Conservation (phyloP, 2,888 invertebrate species). For the Allacma fusca region DNA sequence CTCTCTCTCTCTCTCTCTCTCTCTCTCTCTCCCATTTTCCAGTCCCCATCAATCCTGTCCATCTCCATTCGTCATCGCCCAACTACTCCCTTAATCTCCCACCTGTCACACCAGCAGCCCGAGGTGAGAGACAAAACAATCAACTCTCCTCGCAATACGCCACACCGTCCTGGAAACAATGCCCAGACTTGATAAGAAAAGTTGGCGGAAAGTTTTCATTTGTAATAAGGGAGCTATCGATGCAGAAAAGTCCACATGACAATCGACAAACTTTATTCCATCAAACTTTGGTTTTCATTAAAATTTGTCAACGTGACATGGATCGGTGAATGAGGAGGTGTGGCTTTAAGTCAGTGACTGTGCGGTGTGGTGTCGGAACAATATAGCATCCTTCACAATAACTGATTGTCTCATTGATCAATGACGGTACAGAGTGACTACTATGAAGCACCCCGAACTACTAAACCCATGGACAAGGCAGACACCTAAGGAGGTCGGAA, state of each 20-base stretch:
- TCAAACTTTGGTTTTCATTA: slow-evolving; percentile 22
- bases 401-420: no score
- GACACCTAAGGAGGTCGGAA: no score
- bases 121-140: not conserved
- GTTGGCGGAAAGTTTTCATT: slow-evolving; percentile 13
- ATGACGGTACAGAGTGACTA: no score
- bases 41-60: not conserved
- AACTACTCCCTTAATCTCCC: not conserved
- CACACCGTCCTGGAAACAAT: not conserved
- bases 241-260: slow-evolving; percentile 18
- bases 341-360: no score
- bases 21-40: no score
- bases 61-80: not conserved
- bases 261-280: slow-evolving; percentile 12
- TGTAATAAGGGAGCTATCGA: slow-evolving; percentile 6
- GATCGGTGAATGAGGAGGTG: not conserved
- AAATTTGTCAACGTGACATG: slow-evolving; percentile 20
- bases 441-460: no score
- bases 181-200: not conserved
- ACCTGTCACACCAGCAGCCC: not conserved
- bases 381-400: no score
- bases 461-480: no score
- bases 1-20: no score
- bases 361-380: no score
- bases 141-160: not conserved